Evolutionary conservation across 2,113 vertebrate species (phyloP).

Genomic region (Pseudorectes ferrugineus): DNA sequence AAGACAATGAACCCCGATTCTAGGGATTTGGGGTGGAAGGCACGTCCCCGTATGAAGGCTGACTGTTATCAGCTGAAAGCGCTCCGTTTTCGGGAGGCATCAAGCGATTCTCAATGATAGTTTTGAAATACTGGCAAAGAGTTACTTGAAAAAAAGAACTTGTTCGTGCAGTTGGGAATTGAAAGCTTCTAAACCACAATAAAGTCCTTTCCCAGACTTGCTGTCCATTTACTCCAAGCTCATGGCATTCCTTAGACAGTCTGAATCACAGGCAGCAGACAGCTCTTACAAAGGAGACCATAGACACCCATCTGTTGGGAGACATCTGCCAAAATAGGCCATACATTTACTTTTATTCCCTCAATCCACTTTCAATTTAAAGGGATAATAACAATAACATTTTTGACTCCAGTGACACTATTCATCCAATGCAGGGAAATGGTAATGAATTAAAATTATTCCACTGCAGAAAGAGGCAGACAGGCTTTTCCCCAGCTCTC

Average conservation of each 20-base stretch:
- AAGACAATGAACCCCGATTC: not conserved
- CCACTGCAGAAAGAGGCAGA: not conserved
- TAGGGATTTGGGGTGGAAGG: not conserved
- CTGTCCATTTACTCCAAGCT: slow-evolving; percentile 41
- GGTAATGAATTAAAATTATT: not conserved
- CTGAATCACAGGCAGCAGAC: slow-evolving; percentile 56
- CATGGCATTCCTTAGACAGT: slow-evolving; percentile 53
- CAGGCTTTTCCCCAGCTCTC: not conserved
- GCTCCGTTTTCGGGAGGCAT: not conserved
- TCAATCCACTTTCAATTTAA: not conserved
- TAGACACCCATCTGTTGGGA: slow-evolving; percentile 24
- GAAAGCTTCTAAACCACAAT: slow-evolving; percentile 68
- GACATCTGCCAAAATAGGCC: not conserved
- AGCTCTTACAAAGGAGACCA: slow-evolving; percentile 4
- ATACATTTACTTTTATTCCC: slow-evolving; percentile 24
- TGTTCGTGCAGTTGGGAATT: slow-evolving; percentile 54
- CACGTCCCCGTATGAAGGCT: not conserved
- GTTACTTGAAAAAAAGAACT: slow-evolving; percentile 49
- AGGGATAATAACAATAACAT: slow-evolving; percentile 31
- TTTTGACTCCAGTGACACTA: slow-evolving; percentile 13
- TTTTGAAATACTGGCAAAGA: slow-evolving; percentile 51
- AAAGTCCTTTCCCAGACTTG: slow-evolving; percentile 61
- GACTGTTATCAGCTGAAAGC: not conserved
- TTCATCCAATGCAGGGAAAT: not conserved
- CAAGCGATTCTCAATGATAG: not conserved